These are phyloP conservation scores for Chaenogobius annularis DNA, from an alignment of 2,113 vertebrate species.

Conservation along the genomic window DNA sequence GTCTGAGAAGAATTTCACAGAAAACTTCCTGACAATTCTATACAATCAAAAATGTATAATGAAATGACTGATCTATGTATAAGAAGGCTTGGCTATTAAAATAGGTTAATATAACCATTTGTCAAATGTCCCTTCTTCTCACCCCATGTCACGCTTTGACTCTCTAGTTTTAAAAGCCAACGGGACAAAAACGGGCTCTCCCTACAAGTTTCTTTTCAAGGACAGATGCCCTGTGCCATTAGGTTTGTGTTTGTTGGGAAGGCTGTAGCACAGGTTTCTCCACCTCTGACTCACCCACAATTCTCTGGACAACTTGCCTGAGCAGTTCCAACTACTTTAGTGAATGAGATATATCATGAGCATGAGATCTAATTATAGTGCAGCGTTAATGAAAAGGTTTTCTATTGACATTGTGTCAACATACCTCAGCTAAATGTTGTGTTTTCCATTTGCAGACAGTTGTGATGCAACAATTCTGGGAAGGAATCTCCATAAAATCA, in stretches of 20 bases:
- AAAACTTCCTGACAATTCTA: no score
- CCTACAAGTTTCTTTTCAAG: no score
- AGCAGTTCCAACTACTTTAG: constrained; percentile 26
- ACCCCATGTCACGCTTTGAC: neutral
- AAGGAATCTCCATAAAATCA: neutral
- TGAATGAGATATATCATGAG: neutral
- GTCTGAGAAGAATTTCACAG: neutral
- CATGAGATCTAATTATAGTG: constrained; percentile 13
- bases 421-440: constrained; percentile 12
- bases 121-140: neutral
- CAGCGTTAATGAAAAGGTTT: neutral
- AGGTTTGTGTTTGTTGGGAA: constrained; percentile 4
- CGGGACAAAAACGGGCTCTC: neutral
- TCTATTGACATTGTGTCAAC: neutral
- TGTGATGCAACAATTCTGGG: constrained; percentile 14
- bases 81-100: no score
- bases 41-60: neutral
- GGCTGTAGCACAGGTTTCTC: constrained; percentile 59
- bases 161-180: neutral
- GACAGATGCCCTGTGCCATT: neutral
- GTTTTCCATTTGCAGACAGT: constrained; percentile 2
- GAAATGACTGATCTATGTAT: neutral
- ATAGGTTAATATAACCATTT: neutral
- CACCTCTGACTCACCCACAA: constrained; percentile 42
- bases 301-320: constrained; percentile 25